phyloP scores from a whole-genome alignment of 1,140 invertebrate species.

The Nebria ingens region DNA sequence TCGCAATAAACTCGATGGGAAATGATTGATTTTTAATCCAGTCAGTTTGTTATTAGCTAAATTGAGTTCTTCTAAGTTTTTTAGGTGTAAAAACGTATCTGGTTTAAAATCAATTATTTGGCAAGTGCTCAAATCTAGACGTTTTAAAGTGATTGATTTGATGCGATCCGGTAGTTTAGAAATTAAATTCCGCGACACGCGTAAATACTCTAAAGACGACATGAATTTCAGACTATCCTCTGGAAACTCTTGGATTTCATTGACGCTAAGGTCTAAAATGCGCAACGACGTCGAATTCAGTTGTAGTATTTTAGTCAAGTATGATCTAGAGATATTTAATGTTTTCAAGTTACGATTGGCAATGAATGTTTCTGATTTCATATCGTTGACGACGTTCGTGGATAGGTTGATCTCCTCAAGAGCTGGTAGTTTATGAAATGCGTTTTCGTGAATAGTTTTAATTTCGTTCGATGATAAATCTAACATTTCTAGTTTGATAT shows the following conservation, averaged over 20 bases:
- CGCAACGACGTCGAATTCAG: background rate
- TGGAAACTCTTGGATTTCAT: background rate
- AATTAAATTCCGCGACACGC: background rate
- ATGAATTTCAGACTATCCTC: background rate
- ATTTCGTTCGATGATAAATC: background rate
- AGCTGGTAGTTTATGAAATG: background rate
- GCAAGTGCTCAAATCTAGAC: background rate
- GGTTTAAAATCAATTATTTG: constrained; percentile 17
- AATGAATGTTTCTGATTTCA: background rate
- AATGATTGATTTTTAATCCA: background rate
- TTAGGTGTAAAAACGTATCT: constrained; percentile 22
- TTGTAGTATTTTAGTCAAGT: background rate
- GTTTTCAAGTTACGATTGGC: background rate
- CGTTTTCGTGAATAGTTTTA: background rate
- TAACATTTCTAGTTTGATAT: background rate
- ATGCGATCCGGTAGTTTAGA: background rate
- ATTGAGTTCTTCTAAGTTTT: constrained; percentile 23
- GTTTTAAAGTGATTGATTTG: background rate
- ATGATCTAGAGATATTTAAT: background rate
- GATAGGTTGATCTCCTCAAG: background rate
- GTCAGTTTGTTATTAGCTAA: constrained; percentile 18
- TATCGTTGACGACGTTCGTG: background rate
- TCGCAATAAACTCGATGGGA: background rate
- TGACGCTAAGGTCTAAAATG: background rate
- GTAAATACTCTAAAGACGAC: background rate